phyloP scores from a whole-genome alignment of 2,113 vertebrate genomes.

The Mustelus asterias region DNA sequence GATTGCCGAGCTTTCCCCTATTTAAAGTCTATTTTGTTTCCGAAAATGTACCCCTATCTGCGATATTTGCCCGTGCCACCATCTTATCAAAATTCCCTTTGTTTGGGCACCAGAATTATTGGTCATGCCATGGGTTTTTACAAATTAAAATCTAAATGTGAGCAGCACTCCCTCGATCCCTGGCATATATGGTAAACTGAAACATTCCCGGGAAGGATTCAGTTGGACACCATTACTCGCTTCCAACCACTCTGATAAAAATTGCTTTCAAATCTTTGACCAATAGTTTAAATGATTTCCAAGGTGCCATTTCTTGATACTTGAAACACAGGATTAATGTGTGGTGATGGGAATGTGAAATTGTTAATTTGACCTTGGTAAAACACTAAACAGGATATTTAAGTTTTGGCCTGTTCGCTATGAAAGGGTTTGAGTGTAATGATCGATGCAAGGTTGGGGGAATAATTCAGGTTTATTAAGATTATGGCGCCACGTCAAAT shows the following conservation, averaged over 20 bases:
- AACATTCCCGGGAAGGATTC: not conserved
- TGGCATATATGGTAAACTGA: not conserved
- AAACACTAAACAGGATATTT: not conserved
- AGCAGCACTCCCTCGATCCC: not conserved
- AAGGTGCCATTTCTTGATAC: not conserved
- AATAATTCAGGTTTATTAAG: not conserved
- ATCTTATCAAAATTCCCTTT: not conserved
- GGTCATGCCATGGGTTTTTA: not conserved
- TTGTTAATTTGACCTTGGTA: not conserved
- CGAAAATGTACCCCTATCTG: not conserved
- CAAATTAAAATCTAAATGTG: not conserved
- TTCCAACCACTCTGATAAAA: not conserved
- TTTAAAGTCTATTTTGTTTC: not conserved
- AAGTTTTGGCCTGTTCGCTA: not conserved
- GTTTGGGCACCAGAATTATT: not conserved
- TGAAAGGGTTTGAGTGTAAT: not conserved
- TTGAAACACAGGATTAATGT: not conserved
- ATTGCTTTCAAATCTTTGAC: not conserved
- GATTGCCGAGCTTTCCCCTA: not conserved
- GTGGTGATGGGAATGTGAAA: not conserved
- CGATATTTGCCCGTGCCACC: not conserved
- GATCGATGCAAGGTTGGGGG: not conserved
- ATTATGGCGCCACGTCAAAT: not conserved
- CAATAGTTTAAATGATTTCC: not conserved
- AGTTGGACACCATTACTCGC: not conserved